Evolutionary conservation across 1,140 invertebrate species (phyloP).

Genomic region (Musca vetustissima): DNA sequence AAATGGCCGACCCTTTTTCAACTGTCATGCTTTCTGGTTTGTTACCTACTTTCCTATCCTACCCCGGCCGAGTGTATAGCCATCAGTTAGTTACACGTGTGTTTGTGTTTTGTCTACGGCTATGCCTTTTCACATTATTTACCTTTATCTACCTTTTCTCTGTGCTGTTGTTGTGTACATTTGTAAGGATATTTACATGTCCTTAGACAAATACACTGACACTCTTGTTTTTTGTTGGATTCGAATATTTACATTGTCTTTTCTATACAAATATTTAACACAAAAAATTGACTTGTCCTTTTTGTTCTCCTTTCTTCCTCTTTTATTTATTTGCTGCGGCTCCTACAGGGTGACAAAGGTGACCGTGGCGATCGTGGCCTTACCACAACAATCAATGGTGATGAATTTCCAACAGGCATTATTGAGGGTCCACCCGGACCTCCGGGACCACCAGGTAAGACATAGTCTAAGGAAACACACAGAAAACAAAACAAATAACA

Average conservation of each 20-base stretch:
- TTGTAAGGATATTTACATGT: too few species aligned
- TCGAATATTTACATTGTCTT: too few species aligned
- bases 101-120: too few species aligned
- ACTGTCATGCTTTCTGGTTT: neutral
- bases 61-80: too few species aligned
- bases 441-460: constrained; percentile 82
- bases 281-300: neutral
- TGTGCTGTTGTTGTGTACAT: too few species aligned
- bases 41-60: too few species aligned
- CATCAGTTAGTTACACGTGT: too few species aligned
- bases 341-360: constrained; percentile 87
- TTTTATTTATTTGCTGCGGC: constrained; percentile 42
- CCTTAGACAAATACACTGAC: too few species aligned
- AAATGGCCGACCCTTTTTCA: neutral
- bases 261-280: neutral
- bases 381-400: constrained; percentile 85
- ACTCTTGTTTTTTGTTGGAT: neutral
- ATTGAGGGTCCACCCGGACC: constrained; percentile 92
- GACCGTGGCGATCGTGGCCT: constrained; percentile 88
- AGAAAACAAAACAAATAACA: too few species aligned
- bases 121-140: too few species aligned
- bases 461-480: neutral
- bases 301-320: neutral
- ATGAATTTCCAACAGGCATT: constrained; percentile 86
- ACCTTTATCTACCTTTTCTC: too few species aligned